phyloP scores from a whole-genome alignment of 2,888 invertebrate genomes.

The Parascotia fuliginaria region DNA sequence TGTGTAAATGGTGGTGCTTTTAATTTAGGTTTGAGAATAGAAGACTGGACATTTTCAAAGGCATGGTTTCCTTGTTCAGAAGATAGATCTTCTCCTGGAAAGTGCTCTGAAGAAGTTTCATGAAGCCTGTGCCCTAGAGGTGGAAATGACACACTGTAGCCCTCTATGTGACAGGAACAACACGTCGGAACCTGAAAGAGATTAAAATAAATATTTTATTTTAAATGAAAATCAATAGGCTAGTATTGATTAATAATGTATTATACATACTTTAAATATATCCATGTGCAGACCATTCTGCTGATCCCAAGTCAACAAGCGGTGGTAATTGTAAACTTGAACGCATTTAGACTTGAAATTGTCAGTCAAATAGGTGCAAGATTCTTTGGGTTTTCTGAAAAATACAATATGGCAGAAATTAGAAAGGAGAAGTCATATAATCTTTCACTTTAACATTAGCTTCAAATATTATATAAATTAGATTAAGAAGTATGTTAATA shows the following conservation, averaged over 20 bases:
- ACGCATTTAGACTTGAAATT: constrained; percentile 92
- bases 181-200: constrained; percentile 89
- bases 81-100: constrained; percentile 85
- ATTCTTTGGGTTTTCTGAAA: constrained; percentile 89
- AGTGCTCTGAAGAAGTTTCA: constrained; percentile 80
- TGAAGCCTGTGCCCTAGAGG: constrained; percentile 85
- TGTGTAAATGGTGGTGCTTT: constrained; percentile 68
- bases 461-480: no score
- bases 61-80: constrained; percentile 78
- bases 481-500: no score
- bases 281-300: constrained; percentile 93
- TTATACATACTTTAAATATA: constrained; percentile 89
- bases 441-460: no score
- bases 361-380: constrained; percentile 92
- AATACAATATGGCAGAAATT: no score
- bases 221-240: no score
- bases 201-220: background rate
- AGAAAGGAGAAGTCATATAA: no score
- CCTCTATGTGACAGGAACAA: constrained; percentile 93
- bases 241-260: background rate
- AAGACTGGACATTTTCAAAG: constrained; percentile 77
- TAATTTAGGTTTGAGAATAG: constrained; percentile 65
- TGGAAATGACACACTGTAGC: constrained; percentile 89
- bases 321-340: constrained; percentile 94
- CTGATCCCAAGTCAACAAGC: constrained; percentile 93